Evolutionary conservation across 2,888 invertebrate genomes (phyloP).

Genomic region (Rotaria socialis): DNA sequence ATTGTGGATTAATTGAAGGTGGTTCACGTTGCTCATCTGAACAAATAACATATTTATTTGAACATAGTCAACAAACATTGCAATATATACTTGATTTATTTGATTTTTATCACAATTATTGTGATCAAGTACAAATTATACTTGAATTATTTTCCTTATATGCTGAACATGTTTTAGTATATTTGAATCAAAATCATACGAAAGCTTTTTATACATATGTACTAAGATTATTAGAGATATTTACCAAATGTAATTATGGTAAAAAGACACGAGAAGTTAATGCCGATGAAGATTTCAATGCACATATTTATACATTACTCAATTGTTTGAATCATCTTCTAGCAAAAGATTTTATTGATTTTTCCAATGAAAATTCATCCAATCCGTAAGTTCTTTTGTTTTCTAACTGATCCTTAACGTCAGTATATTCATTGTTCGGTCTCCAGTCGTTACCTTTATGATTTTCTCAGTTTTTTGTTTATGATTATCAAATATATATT

Average conservation of each 20-base stretch:
- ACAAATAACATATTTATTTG: conserved; percentile 10
- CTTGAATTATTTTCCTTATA: conserved; percentile 22
- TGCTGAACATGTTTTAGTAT: conserved; percentile 5
- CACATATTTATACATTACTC: conserved; percentile 26
- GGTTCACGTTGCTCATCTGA: conserved; percentile 17
- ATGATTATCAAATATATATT: too few relatives aligned
- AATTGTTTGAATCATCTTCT: conserved; percentile 25
- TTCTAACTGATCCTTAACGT: too few relatives aligned
- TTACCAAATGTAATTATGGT: conserved; percentile 31
- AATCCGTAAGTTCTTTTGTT: neutral
- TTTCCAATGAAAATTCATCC: neutral
- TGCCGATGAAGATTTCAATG: conserved; percentile 29
- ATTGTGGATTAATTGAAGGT: conserved; percentile 33
- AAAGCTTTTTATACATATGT: neutral
- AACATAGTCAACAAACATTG: neutral
- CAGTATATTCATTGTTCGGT: too few relatives aligned
- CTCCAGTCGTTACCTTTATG: too few relatives aligned
- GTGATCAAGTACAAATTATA: conserved; percentile 18
- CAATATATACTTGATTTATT: neutral
- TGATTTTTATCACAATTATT: conserved; percentile 33
- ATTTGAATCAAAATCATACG: neutral
- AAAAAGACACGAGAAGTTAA: conserved; percentile 26
- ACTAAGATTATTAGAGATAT: neutral
- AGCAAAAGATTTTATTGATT: conserved; percentile 30
- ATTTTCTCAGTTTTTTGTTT: too few relatives aligned